Conservation (phyloP, 2,888 invertebrate genomes). For the Acrobasis repandana region DNA sequence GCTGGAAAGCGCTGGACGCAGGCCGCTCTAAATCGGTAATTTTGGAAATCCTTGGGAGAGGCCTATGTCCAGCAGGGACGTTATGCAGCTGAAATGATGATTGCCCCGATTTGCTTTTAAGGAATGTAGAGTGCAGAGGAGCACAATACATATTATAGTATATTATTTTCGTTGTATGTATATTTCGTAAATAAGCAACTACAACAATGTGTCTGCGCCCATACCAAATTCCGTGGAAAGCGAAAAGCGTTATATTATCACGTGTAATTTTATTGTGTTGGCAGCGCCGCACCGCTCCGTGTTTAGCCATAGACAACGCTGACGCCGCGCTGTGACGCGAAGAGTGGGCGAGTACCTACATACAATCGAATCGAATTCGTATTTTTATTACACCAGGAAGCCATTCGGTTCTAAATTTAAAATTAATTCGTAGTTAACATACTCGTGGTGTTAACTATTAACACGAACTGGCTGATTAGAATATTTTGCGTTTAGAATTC, state of each 20-base stretch:
- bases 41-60: too few relatives aligned
- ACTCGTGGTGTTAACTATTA: background rate
- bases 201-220: background rate
- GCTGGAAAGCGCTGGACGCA: too few relatives aligned
- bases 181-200: too few relatives aligned
- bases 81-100: too few relatives aligned
- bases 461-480: conserved; percentile 9
- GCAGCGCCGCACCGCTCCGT: conserved; percentile 25
- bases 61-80: too few relatives aligned
- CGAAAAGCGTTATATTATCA: conserved; percentile 31
- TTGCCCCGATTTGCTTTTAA: too few relatives aligned
- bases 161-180: too few relatives aligned
- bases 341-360: conserved; percentile 29
- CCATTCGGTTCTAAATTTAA: conserved; percentile 21
- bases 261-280: conserved; percentile 40
- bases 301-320: conserved; percentile 21
- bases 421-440: conserved; percentile 17
- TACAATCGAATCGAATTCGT: conserved; percentile 21
- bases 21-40: too few relatives aligned
- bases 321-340: conserved; percentile 35
- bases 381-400: conserved; percentile 24
- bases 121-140: too few relatives aligned
- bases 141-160: too few relatives aligned
- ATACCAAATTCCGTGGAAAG: conserved; percentile 30
- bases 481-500: background rate